phyloP scores from a whole-genome alignment of 2,797 vertebrate genomes.

The Enteromius radiatus region DNA sequence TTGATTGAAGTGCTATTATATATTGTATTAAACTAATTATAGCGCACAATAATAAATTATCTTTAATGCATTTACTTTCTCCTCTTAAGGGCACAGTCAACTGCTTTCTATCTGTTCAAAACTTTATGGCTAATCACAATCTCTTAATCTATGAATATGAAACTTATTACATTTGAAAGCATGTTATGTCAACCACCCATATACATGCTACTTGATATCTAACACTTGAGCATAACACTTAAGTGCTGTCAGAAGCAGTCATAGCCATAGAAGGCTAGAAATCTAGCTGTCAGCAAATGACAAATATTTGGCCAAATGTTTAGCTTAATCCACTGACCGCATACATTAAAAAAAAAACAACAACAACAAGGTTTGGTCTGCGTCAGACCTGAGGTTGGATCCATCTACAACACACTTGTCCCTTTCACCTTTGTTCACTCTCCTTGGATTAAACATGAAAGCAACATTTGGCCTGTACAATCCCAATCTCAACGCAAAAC shows the following conservation, averaged over 20 bases:
- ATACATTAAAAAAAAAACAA: neutral
- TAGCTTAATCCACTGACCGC: neutral
- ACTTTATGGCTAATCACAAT: neutral
- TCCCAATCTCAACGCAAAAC: slow-evolving; percentile 27
- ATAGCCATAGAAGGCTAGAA: neutral
- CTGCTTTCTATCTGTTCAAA: neutral
- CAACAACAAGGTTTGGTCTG: neutral
- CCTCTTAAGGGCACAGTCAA: neutral
- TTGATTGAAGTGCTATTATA: neutral
- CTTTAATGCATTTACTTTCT: neutral
- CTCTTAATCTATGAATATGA: neutral
- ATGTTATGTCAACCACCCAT: neutral
- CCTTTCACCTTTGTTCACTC: slow-evolving; percentile 6
- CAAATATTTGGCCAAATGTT: slow-evolving; percentile 23
- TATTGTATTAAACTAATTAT: neutral
- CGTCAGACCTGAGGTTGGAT: neutral
- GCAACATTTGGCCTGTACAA: slow-evolving; percentile 44
- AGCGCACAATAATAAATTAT: neutral
- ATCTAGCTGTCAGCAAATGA: slow-evolving; percentile 13
- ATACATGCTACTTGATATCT: neutral
- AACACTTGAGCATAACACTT: neutral
- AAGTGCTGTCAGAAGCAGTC: slow-evolving; percentile 16
- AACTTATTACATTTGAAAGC: neutral
- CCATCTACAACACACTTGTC: slow-evolving; percentile 5
- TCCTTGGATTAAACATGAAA: slow-evolving; percentile 40